Evolutionary conservation across 1,140 invertebrate species (phyloP).

Genomic region (Leptinotarsa defecta): DNA sequence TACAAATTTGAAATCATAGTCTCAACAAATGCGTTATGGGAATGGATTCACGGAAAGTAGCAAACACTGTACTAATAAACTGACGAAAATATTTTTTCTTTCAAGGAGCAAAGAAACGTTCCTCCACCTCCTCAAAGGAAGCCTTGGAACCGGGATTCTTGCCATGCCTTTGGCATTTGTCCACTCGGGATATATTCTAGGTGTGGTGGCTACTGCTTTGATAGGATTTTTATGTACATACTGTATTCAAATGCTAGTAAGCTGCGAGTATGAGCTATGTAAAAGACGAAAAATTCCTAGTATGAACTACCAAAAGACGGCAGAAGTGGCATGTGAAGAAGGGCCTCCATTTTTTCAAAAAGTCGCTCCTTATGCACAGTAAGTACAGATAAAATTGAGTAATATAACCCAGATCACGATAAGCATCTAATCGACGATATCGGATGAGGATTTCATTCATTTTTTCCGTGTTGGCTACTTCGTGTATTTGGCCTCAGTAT

Average conservation of each 20-base stretch:
- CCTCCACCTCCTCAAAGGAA: constrained; percentile 82
- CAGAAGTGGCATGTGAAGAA: constrained; percentile 69
- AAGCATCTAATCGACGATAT: too few relatives aligned
- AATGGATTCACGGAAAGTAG: too few relatives aligned
- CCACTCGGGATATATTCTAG: constrained; percentile 74
- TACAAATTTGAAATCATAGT: too few relatives aligned
- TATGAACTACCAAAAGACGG: constrained; percentile 72
- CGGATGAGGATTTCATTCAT: too few relatives aligned
- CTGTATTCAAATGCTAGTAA: constrained; percentile 77
- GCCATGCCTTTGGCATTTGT: constrained; percentile 86
- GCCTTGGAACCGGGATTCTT: constrained; percentile 81
- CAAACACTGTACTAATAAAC: too few relatives aligned
- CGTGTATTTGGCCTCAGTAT: too few relatives aligned
- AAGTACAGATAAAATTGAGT: constrained; percentile 50
- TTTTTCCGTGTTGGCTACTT: too few relatives aligned
- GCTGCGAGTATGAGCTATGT: constrained; percentile 71
- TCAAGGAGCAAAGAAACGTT: constrained; percentile 77
- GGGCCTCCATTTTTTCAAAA: constrained; percentile 66
- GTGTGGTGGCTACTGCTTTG: constrained; percentile 67
- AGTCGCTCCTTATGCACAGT: constrained; percentile 66
- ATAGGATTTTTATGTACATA: constrained; percentile 79
- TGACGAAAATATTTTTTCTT: constrained; percentile 33
- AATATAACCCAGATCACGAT: too few relatives aligned
- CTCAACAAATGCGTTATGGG: too few relatives aligned
- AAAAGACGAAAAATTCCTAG: constrained; percentile 69